Evolutionary conservation across 23 tunicate genomes (phyloP).

Genomic region (Trididemnum nubilum): DNA sequence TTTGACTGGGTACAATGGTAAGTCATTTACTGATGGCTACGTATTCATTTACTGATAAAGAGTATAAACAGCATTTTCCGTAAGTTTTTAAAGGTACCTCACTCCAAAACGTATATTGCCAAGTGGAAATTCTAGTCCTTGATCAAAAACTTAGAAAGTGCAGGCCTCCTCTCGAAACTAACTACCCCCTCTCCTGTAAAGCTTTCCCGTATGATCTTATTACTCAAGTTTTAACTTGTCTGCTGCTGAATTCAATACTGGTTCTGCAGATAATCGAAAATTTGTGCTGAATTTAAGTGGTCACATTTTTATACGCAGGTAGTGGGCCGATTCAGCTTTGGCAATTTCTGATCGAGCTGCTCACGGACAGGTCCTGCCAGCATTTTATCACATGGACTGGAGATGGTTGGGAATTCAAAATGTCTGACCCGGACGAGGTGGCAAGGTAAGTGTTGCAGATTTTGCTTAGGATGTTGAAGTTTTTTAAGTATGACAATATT

Average conservation of each 20-base stretch:
- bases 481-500: too few species aligned
- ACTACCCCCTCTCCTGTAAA: too few species aligned
- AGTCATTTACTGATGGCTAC: not conserved
- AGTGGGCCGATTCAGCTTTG: slow-evolving; percentile 97
- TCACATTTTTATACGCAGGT: slow-evolving; percentile 47
- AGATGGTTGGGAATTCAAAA: slow-evolving; percentile 98
- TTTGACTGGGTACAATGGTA: slow-evolving; percentile 85
- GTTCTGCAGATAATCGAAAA: not conserved
- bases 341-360: slow-evolving; percentile 95
- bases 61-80: not conserved
- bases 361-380: slow-evolving; percentile 90
- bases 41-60: not conserved
- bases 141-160: too few species aligned
- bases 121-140: not conserved
- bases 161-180: too few species aligned
- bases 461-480: too few species aligned
- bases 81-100: not conserved
- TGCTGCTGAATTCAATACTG: not conserved
- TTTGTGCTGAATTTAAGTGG: not conserved
- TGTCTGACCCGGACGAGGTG: slow-evolving; percentile 94
- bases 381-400: slow-evolving; percentile 98
- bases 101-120: not conserved
- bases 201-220: too few species aligned
- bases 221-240: too few species aligned
- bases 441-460: slow-evolving; percentile 80